phyloP scores from a whole-genome alignment of 2,113 vertebrate species.

The Canis aureus region DNA sequence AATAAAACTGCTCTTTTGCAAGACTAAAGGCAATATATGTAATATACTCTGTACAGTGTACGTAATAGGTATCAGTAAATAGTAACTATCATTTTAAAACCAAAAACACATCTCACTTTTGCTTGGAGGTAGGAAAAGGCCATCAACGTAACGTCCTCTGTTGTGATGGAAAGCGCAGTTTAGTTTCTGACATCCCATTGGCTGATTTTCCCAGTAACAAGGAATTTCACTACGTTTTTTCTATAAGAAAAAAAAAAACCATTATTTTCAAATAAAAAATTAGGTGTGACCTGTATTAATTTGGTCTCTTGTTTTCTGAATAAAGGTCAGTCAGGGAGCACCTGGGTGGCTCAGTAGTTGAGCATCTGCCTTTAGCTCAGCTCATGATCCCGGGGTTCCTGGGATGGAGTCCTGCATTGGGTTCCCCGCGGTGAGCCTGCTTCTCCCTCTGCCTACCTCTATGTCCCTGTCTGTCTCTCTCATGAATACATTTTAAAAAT shows the following conservation, averaged over 20 bases:
- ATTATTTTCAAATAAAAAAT: conserved; percentile 49
- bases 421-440: too few relatives aligned
- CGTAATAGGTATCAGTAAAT: neutral
- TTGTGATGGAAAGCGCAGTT: conserved; percentile 97
- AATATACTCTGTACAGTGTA: neutral
- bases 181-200: conserved; percentile 94
- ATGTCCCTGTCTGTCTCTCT: too few relatives aligned
- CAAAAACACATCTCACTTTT: conserved; percentile 88
- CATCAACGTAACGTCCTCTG: conserved; percentile 92
- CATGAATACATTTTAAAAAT: too few relatives aligned
- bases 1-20: neutral
- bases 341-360: too few relatives aligned
- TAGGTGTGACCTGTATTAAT: neutral
- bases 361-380: too few relatives aligned
- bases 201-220: conserved; percentile 98
- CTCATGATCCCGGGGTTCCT: too few relatives aligned
- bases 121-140: conserved; percentile 92
- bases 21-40: neutral
- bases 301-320: neutral
- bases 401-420: too few relatives aligned
- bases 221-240: conserved; percentile 96
- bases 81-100: conserved; percentile 60
- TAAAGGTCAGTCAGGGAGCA: neutral
- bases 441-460: too few relatives aligned
- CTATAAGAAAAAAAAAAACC: conserved; percentile 82